A percentile compares a stretch with the other conserved stretches of the same genome.
phyloP scores from a whole-genome alignment of 2,888 invertebrate genomes.

The Synergus umbraculus region DNA sequence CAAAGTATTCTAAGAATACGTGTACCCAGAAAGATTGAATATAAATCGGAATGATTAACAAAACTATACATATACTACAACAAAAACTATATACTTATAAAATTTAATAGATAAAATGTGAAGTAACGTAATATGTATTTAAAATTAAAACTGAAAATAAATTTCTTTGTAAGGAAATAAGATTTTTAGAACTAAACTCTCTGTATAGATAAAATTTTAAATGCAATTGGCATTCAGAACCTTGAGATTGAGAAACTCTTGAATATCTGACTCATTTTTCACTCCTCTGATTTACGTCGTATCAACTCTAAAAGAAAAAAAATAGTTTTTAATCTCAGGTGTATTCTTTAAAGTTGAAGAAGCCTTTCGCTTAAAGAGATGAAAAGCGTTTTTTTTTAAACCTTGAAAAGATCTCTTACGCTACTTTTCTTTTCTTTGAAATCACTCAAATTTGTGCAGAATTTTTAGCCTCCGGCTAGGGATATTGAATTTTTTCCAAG shows the following conservation, averaged over 20 bases:
- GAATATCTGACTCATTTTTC: neutral
- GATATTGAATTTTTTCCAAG: constrained; percentile 8
- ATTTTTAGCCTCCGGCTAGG: neutral
- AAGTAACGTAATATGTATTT: too few species aligned
- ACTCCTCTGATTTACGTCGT: neutral
- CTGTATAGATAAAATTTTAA: too few species aligned
- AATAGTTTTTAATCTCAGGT: neutral
- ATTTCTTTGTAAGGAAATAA: neutral
- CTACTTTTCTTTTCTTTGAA: neutral
- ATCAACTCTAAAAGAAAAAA: neutral
- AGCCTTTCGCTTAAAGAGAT: neutral
- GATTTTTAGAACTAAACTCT: too few species aligned
- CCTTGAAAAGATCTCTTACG: neutral
- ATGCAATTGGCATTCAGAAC: neutral
- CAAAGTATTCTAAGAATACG: constrained; percentile 13
- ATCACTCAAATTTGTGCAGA: neutral
- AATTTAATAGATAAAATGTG: neutral
- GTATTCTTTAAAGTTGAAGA: neutral
- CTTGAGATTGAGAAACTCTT: neutral
- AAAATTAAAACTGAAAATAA: neutral
- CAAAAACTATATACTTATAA: neutral
- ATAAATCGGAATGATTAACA: neutral
- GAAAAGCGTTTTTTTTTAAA: constrained; percentile 11
- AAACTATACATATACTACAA: neutral
- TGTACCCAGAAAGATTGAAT: constrained; percentile 9